Conservation (phyloP, 1,140 invertebrate species). For the Hycleus cichorii region DNA sequence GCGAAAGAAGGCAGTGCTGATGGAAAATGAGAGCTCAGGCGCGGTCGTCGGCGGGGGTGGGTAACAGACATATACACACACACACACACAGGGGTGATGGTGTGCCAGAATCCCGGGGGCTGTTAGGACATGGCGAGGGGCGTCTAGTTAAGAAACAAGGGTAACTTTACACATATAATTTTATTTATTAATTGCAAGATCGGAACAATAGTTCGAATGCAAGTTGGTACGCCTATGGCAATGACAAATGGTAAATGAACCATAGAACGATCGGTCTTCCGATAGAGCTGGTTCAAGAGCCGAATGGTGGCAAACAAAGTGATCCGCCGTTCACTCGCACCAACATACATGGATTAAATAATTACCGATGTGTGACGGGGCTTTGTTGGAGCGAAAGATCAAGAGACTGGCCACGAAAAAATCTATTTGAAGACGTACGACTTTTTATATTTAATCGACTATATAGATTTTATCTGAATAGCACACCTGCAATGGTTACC, state of each 20-base stretch:
- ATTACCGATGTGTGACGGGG: constrained; percentile 18
- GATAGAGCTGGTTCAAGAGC: too few relatives aligned
- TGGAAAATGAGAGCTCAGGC: constrained; percentile 28
- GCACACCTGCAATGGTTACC: too few relatives aligned
- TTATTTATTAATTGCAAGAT: too few relatives aligned
- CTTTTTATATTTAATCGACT: too few relatives aligned
- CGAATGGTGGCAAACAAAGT: constrained; percentile 10
- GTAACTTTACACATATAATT: too few relatives aligned
- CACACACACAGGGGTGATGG: background rate
- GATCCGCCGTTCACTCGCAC: constrained; percentile 5
- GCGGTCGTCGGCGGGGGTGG: constrained; percentile 11
- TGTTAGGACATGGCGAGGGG: background rate
- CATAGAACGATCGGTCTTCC: too few relatives aligned
- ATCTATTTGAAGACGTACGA: too few relatives aligned
- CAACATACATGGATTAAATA: constrained; percentile 12
- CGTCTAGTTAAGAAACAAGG: too few relatives aligned
- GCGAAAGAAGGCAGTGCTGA: constrained; percentile 32
- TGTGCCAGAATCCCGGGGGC: background rate
- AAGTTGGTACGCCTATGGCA: background rate
- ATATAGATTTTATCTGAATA: too few relatives aligned
- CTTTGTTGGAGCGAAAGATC: too few relatives aligned
- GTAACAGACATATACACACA: constrained; percentile 15
- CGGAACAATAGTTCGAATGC: too few relatives aligned
- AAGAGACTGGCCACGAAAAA: too few relatives aligned
- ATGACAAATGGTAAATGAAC: constrained; percentile 8